Evolutionary conservation across 1,140 invertebrate genomes (phyloP), one percentile per base, ranked within the genome.

Genomic region (Epicauta chinensis): DNA sequence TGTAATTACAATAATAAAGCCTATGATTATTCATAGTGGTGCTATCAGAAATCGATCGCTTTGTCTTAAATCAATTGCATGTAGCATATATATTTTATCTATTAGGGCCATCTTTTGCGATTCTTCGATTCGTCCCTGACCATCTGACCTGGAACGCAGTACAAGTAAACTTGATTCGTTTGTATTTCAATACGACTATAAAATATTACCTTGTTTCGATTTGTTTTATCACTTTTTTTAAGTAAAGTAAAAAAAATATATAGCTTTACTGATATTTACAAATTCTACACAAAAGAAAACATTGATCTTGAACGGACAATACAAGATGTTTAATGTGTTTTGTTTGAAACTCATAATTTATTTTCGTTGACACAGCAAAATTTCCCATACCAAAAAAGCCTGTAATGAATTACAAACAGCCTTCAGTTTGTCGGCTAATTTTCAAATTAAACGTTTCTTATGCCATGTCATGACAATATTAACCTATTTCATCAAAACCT

Each of bases 41-140:
- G n/a, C n/a, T n/a, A n/a, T n/a, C n/a, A n/a, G n/a, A 13, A 51
- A 51, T 51, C 48, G 48, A 51, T 51, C 48, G 23, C 30, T 51
- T 51, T 51, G 36, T 51, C 48, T 51, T 42, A 42, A 42, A 51
- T 38, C 48, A 13, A 42, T 29, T 16, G 48, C 48, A 41, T 35
- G 48, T 51, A 51, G 41, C 23, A 23, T 51, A 31, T 43, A 50
- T 51, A 37, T 30, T 42, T 51, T 51, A 51, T 51, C 48, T 51
- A 42, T 34, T 38, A 51, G 30, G 48, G 48, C 29, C 48, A 51
- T 51, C 48, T 40, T 23, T 16, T 51, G 17, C 38, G 23, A 35
- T 42, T 17, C 38, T 41, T 41, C 41, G 48, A 42, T 38, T 30
- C 39, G 48, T 30, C 48, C 39, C 48, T 51, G 48, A 51, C 48